Percentiles rank a stretch among this genome's conserved stretches.
These are phyloP conservation scores for Pilophorus perplexus DNA, from an alignment of 2,888 invertebrate species.

Conservation along the genomic window DNA sequence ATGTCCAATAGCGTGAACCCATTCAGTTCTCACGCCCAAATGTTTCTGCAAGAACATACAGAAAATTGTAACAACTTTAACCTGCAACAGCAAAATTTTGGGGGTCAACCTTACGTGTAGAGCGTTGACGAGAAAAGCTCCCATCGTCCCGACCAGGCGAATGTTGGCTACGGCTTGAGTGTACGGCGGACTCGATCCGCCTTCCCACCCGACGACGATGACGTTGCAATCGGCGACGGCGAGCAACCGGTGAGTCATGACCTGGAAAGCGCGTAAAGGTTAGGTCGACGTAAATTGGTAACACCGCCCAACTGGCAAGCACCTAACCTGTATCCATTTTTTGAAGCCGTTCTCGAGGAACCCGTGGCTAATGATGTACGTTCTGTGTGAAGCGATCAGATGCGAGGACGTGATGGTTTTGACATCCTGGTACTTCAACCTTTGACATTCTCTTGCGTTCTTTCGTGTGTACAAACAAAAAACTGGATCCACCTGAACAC, in stretches of 20 bases:
- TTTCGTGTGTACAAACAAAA: slow-evolving; percentile 61
- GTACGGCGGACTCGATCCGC: slow-evolving; percentile 83
- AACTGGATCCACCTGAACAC: slow-evolving; percentile 55
- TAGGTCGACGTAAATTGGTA: no score
- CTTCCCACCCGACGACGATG: slow-evolving; percentile 80
- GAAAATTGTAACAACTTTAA: no score
- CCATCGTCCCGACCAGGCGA: slow-evolving; percentile 77
- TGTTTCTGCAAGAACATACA: slow-evolving; percentile 54
- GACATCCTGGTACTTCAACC: slow-evolving; percentile 65
- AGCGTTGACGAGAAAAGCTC: slow-evolving; percentile 64
- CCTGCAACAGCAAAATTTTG: neutral
- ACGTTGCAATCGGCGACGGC: slow-evolving; percentile 70
- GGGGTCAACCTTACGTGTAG: slow-evolving; percentile 51
- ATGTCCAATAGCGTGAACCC: slow-evolving; percentile 81
- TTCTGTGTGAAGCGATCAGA: slow-evolving; percentile 63
- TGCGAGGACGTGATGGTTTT: slow-evolving; percentile 63
- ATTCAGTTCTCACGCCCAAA: slow-evolving; percentile 57
- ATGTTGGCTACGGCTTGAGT: slow-evolving; percentile 90
- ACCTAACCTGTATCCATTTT: slow-evolving; percentile 68
- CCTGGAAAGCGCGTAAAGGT: no score
- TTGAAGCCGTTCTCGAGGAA: slow-evolving; percentile 81
- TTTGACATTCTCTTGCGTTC: slow-evolving; percentile 55
- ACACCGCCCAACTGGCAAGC: no score
- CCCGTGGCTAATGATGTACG: slow-evolving; percentile 80
- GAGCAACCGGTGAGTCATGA: slow-evolving; percentile 70